Conservation (phyloP, 2,113 vertebrate genomes). For the Pontoporia blainvillei region DNA sequence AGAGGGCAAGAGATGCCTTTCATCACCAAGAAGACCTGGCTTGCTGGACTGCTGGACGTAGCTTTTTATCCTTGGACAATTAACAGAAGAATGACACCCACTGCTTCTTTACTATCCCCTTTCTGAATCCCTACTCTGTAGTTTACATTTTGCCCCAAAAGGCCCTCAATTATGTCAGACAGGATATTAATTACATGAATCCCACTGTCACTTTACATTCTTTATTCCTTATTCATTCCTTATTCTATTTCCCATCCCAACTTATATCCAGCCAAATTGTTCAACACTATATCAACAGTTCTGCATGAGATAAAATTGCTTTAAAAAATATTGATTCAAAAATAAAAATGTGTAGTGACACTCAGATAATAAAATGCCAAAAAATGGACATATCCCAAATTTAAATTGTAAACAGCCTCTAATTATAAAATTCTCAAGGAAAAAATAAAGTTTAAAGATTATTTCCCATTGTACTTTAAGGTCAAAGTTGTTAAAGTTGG, state of each 20-base stretch:
- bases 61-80: fast-evolving
- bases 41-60: not conserved
- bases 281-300: not conserved
- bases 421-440: conserved; percentile 23
- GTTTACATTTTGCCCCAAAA: not conserved
- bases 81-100: fast-evolving
- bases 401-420: not conserved
- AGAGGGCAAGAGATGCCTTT: no score
- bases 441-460: conserved; percentile 20
- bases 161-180: not conserved
- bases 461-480: not conserved
- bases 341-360: not conserved
- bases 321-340: not conserved
- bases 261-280: not conserved
- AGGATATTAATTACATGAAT: not conserved
- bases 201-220: not conserved
- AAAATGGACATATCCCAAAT: not conserved
- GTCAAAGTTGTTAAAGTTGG: not conserved
- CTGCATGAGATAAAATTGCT: not conserved
- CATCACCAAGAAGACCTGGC: fast-evolving
- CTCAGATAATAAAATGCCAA: not conserved
- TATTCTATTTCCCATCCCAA: not conserved
- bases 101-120: fast-evolving
- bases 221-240: not conserved
- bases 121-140: not conserved